Percentiles rank a stretch among this genome's conserved stretches.
Evolutionary conservation across 2,797 vertebrate genomes (phyloP).

Genomic region (Cossypha niveicapilla): DNA sequence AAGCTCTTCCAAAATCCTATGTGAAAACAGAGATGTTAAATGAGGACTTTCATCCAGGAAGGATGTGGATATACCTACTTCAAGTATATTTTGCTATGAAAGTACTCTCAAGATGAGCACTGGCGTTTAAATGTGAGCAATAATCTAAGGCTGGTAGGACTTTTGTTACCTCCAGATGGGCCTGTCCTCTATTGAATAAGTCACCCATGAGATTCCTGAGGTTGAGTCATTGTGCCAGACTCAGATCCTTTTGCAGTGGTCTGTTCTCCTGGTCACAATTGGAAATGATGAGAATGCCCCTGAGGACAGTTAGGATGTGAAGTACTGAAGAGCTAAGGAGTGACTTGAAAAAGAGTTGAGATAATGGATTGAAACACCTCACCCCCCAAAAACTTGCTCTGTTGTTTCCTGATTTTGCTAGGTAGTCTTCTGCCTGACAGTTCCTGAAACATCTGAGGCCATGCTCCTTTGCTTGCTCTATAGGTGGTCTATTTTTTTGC

Average conservation of each 20-base stretch:
- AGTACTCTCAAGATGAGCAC: background rate
- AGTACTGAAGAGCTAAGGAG: background rate
- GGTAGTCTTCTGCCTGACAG: background rate
- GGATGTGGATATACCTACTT: background rate
- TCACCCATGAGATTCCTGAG: background rate
- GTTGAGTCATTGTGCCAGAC: background rate
- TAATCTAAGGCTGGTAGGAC: background rate
- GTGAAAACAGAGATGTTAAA: background rate
- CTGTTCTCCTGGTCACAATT: background rate
- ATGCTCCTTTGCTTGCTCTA: background rate
- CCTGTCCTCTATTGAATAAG: background rate
- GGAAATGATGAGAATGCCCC: background rate
- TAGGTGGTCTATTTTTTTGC: background rate
- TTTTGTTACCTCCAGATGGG: background rate
- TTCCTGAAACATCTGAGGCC: background rate
- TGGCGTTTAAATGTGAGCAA: rapidly evolving
- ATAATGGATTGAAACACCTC: background rate
- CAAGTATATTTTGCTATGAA: background rate
- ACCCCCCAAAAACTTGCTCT: background rate
- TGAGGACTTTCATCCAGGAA: background rate
- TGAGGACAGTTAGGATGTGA: background rate
- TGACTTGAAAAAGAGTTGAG: background rate
- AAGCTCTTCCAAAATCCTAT: background rate
- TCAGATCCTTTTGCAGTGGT: background rate
- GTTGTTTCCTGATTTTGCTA: background rate